Percentiles rank a stretch among this genome's conserved stretches.
Conservation (phyloP, 2,888 invertebrate genomes). For the Papilio demoleus region DNA sequence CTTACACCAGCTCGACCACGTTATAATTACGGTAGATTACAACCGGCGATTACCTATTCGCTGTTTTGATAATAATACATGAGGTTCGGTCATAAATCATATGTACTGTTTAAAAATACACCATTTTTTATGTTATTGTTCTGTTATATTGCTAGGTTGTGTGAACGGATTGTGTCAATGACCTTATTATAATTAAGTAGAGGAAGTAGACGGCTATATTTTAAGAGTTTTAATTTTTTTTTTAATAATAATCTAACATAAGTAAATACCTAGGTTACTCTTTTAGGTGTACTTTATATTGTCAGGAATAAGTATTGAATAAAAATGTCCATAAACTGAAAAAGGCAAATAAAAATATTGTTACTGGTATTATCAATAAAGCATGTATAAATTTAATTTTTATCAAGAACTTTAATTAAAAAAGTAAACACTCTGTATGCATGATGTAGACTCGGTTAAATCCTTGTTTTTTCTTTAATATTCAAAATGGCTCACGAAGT, state of each 20-base stretch:
- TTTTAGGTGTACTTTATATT: neutral
- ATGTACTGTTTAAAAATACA: slow-evolving; percentile 50
- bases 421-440: neutral
- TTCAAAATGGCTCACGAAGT: slow-evolving; percentile 61
- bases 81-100: slow-evolving; percentile 49
- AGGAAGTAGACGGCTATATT: neutral
- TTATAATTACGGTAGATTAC: slow-evolving; percentile 81
- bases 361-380: too few relatives aligned
- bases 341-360: neutral
- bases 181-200: slow-evolving; percentile 12
- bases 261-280: neutral
- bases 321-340: neutral
- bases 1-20: slow-evolving; percentile 72
- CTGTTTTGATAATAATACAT: slow-evolving; percentile 68
- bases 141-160: slow-evolving; percentile 22
- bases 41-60: slow-evolving; percentile 60
- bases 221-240: neutral
- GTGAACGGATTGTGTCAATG: slow-evolving; percentile 21
- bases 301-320: neutral
- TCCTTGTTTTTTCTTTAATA: slow-evolving; percentile 40
- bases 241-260: too few relatives aligned
- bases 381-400: neutral
- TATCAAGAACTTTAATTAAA: neutral
- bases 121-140: slow-evolving; percentile 20
- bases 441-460: slow-evolving; percentile 20